Evolutionary conservation across 1,140 invertebrate genomes (phyloP).

Genomic region (Centruroides sculpturatus): DNA sequence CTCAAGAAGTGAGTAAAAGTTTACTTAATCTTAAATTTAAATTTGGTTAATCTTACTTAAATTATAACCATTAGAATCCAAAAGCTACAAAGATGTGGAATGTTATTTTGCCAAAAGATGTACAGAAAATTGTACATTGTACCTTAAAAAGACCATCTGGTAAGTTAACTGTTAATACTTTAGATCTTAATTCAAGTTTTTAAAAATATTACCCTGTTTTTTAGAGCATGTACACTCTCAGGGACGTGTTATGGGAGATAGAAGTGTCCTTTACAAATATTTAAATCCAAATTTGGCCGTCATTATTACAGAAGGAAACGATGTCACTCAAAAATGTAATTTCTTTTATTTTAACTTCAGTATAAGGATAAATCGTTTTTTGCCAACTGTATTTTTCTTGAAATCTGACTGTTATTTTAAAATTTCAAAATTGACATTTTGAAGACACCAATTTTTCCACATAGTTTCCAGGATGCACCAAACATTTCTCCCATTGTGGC

Average conservation of each 20-base stretch:
- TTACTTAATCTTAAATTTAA: no score
- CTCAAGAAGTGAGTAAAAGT: no score
- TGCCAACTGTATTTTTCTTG: no score
- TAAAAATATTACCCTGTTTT: not conserved
- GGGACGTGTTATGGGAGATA: slow-evolving; percentile 83
- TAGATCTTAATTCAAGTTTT: not conserved
- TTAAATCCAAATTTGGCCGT: slow-evolving; percentile 93
- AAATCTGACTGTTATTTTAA: no score
- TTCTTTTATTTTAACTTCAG: slow-evolving; percentile 2
- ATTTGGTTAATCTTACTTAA: not conserved
- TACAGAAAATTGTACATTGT: slow-evolving; percentile 46
- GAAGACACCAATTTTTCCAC: no score
- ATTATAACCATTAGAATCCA: slow-evolving; percentile 26
- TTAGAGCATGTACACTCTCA: slow-evolving; percentile 86
- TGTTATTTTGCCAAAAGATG: slow-evolving; percentile 39
- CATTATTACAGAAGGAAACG: slow-evolving; percentile 60
- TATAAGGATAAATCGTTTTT: no score
- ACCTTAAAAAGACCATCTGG: slow-evolving; percentile 27
- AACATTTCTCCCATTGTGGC: no score
- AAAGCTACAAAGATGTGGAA: slow-evolving; percentile 48
- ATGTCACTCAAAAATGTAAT: slow-evolving; percentile 57
- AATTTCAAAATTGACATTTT: no score
- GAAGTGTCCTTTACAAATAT: slow-evolving; percentile 96
- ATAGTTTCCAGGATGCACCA: no score
- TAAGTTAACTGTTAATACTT: slow-evolving; percentile 2